Conservation (phyloP, 2,797 vertebrate species). For the Cyclura pinguis region DNA sequence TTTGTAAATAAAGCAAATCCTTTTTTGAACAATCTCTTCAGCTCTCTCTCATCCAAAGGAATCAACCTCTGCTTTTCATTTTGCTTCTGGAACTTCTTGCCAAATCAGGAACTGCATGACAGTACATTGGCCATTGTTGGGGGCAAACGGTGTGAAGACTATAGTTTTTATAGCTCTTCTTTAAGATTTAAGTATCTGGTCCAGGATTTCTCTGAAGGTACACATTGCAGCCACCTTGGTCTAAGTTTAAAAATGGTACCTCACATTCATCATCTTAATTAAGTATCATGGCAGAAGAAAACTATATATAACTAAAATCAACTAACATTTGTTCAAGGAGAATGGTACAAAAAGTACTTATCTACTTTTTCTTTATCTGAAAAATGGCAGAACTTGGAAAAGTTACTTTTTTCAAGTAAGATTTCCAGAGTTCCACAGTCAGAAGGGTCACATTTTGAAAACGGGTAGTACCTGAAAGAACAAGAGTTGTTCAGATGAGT, state of each 20-base stretch:
- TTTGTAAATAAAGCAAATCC: neutral
- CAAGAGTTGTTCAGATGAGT: neutral
- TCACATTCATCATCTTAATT: too few relatives aligned
- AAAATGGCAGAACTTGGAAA: too few relatives aligned
- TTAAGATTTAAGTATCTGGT: neutral
- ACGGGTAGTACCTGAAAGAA: neutral
- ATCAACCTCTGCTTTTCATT: neutral
- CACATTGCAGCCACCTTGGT: neutral
- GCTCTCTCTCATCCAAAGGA: neutral
- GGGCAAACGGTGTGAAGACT: too few relatives aligned
- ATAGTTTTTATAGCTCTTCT: neutral
- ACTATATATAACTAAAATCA: neutral
- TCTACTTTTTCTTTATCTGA: neutral
- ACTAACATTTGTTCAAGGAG: neutral
- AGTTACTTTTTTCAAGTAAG: too few relatives aligned
- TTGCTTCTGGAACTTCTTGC: too few relatives aligned
- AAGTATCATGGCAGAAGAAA: neutral
- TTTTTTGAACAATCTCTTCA: neutral
- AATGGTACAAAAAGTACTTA: neutral
- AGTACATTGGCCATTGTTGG: neutral
- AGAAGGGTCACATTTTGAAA: neutral
- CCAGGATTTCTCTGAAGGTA: neutral
- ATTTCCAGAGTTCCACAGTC: too few relatives aligned
- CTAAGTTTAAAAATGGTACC: neutral
- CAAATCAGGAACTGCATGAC: neutral